A percentile compares a stretch with the other conserved stretches of the same genome.
Evolutionary conservation across 2,113 vertebrate genomes (phyloP).

Genomic region (Brachyistius frenatus): DNA sequence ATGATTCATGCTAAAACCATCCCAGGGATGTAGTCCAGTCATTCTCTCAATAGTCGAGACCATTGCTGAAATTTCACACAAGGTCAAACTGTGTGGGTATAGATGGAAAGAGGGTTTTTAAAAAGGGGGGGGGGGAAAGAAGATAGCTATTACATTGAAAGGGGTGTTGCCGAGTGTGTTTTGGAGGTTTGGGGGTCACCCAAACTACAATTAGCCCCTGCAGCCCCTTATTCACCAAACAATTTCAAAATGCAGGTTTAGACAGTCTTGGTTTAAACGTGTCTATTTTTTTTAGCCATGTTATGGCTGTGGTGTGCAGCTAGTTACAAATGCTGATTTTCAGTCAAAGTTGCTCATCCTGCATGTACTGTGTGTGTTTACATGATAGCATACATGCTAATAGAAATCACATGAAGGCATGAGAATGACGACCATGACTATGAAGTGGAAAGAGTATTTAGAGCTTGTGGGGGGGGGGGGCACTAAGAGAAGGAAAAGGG

Average conservation of each 20-base stretch:
- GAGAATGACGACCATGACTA: conserved; percentile 25
- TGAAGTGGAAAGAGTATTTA: conserved; percentile 31
- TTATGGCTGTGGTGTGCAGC: too few relatives aligned
- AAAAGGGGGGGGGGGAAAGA: neutral
- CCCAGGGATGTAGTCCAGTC: conserved; percentile 14
- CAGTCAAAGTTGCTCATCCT: too few relatives aligned
- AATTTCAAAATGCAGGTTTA: neutral
- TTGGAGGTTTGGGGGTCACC: neutral
- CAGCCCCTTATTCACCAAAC: neutral
- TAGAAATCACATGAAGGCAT: conserved; percentile 11
- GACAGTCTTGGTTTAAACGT: too few relatives aligned
- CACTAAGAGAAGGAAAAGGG: conserved; percentile 14
- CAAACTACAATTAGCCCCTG: neutral
- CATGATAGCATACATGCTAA: too few relatives aligned
- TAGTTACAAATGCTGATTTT: too few relatives aligned
- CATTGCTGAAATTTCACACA: too few relatives aligned
- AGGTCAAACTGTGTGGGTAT: too few relatives aligned
- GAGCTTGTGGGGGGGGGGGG: conserved; percentile 17
- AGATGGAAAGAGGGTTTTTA: too few relatives aligned
- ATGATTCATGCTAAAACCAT: conserved; percentile 27
- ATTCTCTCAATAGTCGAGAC: conserved; percentile 7
- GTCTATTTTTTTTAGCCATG: too few relatives aligned
- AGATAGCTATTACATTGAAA: neutral
- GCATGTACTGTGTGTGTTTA: too few relatives aligned
- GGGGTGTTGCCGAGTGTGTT: neutral